These are phyloP conservation scores for Mormyrus lacerda DNA, from an alignment of 2,113 vertebrate species.

Conservation along the genomic window DNA sequence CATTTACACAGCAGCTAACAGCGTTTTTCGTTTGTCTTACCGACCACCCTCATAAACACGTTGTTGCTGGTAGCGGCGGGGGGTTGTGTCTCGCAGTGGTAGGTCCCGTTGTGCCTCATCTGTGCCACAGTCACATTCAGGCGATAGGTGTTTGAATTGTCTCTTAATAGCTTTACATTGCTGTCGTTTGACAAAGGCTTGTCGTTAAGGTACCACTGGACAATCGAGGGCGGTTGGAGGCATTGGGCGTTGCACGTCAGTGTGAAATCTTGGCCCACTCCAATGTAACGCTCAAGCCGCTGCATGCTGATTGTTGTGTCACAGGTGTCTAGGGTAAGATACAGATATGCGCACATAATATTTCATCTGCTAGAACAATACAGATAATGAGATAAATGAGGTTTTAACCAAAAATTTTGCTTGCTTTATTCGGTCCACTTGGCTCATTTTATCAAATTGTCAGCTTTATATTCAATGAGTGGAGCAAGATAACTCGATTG, in stretches of 20 bases:
- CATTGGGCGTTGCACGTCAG: not conserved
- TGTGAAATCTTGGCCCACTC: conserved; percentile 12
- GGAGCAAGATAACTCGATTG: not conserved
- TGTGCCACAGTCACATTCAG: not conserved
- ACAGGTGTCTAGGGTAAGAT: not conserved
- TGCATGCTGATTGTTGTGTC: not conserved
- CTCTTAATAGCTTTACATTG: not conserved
- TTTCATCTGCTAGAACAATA: not conserved
- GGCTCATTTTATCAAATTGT: not conserved
- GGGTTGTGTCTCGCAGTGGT: conserved; percentile 3
- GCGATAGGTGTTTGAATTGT: not conserved
- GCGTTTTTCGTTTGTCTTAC: not conserved
- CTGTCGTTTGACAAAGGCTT: not conserved
- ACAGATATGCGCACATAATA: not conserved
- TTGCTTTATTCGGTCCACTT: not conserved
- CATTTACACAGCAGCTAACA: not conserved
- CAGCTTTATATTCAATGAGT: not conserved
- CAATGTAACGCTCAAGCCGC: not conserved
- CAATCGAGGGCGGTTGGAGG: not conserved
- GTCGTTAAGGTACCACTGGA: not conserved
- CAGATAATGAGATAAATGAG: not conserved
- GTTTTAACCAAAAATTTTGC: not conserved
- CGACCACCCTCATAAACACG: not conserved
- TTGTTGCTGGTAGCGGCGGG: not conserved
- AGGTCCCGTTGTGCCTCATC: not conserved